Evolutionary conservation across 2,797 vertebrate genomes (phyloP), one percentile per base, ranked within the genome.

Genomic region (Antennarius maculatus): DNA sequence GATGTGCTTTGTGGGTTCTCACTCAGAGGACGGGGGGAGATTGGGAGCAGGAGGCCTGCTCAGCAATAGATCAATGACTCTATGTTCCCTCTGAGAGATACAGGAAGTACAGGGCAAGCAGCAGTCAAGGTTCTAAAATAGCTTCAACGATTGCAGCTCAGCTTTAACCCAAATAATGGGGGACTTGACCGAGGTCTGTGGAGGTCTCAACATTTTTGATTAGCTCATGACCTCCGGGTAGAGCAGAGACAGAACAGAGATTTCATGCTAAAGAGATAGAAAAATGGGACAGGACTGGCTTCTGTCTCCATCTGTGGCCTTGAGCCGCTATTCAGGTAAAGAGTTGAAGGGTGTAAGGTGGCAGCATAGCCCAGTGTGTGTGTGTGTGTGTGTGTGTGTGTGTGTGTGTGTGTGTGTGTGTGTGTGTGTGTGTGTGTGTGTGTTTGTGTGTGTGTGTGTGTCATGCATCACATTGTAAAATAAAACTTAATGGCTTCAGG

Each of bases 141-240:
- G 88, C 71, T 76, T 39, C 59, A 27, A 66, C 66, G 66, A 85
- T 71, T 80, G 81, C 58, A 64, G 77, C 80, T 77, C 79, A 55
- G 77, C 80, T 84, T 84, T 85, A 92, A 86, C 85, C 90, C 83
- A 87, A 90, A 92, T 88, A 91, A 91, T 83, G 74, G 79, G 69
- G 74, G 80, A 81, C 55, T 66, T 74, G 76, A 77, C 83, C 83
- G 62, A 86, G 77, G 85, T 79, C 86, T 84, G 65, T 46, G 49
- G 74, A 86, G 83, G 88, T 85, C 81, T 71, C 37, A 69, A 72
- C 71, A 81, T 81, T 85, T 85, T 77, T 84, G 74, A 85, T 87
- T 84, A 84, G 73, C 64, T 77, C 8, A 7, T 78, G 79, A 83
- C 83, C 84, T 80, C 68, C 1, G 58, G 69, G 53, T 51, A 61